These are phyloP conservation scores for Scaptomyza cyrtandrae DNA, from an alignment of 2,888 invertebrate species.

Conservation along the genomic window DNA sequence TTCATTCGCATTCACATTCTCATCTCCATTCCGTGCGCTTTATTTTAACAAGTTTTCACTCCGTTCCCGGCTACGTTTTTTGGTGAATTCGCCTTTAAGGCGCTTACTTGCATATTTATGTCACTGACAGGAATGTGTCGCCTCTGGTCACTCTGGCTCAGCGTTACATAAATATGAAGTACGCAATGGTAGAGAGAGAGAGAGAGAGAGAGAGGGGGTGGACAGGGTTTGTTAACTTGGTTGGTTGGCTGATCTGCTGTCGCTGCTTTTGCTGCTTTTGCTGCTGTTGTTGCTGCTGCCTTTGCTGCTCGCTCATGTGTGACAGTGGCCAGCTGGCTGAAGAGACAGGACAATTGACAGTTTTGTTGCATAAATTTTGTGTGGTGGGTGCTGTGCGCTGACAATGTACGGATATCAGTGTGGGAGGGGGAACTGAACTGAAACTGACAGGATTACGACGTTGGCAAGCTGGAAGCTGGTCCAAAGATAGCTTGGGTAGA, in stretches of 20 bases:
- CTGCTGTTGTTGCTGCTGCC: background rate
- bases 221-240: slow-evolving; percentile 36
- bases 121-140: slow-evolving; percentile 62
- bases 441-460: slow-evolving; percentile 47
- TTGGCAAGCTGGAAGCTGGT: slow-evolving; percentile 8
- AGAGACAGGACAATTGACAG: slow-evolving; percentile 59
- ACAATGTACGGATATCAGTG: slow-evolving; percentile 42
- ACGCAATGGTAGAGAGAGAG: background rate
- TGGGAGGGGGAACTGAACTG: slow-evolving; percentile 22
- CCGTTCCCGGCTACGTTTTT: slow-evolving; percentile 14
- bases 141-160: slow-evolving; percentile 34
- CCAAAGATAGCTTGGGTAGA: background rate
- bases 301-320: slow-evolving; percentile 59
- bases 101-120: slow-evolving; percentile 79
- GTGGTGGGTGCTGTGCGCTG: slow-evolving; percentile 14
- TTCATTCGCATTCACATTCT: slow-evolving; percentile 20
- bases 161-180: slow-evolving; percentile 57
- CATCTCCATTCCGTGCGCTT: slow-evolving; percentile 36
- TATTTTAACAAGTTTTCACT: slow-evolving; percentile 67
- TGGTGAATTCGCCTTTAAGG: slow-evolving; percentile 61
- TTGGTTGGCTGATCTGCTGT: slow-evolving; percentile 40
- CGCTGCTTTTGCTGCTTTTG: background rate
- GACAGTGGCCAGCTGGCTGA: slow-evolving; percentile 64
- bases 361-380: slow-evolving; percentile 68
- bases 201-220: background rate